Evolutionary conservation across 2,113 vertebrate genomes (phyloP).

Genomic region (Eubucco bourcierii): DNA sequence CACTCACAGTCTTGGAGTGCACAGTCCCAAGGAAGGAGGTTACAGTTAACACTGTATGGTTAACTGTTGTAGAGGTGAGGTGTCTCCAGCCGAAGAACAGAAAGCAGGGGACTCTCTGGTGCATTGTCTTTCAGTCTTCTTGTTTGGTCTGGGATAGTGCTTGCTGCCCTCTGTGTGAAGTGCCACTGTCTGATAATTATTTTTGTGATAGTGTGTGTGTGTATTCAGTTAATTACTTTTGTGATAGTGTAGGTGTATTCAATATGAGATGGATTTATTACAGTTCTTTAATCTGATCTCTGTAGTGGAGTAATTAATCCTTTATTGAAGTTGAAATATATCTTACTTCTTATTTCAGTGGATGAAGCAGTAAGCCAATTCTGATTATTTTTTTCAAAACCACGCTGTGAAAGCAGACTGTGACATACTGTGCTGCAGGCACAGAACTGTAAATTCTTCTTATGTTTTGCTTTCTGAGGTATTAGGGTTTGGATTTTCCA

Average conservation of each 20-base stretch:
- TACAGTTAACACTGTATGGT: rapidly evolving
- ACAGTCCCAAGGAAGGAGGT: neutral
- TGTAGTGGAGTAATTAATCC: neutral
- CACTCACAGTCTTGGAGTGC: neutral
- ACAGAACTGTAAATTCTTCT: constrained; percentile 24
- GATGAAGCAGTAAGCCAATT: neutral
- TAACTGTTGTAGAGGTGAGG: neutral
- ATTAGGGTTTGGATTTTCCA: constrained; percentile 61
- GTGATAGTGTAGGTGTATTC: neutral
- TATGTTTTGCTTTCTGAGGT: constrained; percentile 60
- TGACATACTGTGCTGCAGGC: neutral
- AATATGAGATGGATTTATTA: neutral
- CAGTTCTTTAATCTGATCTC: neutral
- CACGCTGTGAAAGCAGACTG: neutral
- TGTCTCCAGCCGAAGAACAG: neutral
- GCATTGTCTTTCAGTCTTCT: neutral
- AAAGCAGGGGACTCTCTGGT: neutral
- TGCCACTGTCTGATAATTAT: neutral
- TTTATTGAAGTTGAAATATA: neutral
- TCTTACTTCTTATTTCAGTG: neutral
- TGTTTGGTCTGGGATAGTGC: neutral
- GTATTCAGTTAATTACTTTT: neutral
- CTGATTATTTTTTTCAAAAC: neutral
- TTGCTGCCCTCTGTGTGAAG: rapidly evolving
- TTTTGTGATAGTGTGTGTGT: no score